Evolutionary conservation across 2,797 vertebrate species (phyloP).

Genomic region (Lagocephalus sceleratus): DNA sequence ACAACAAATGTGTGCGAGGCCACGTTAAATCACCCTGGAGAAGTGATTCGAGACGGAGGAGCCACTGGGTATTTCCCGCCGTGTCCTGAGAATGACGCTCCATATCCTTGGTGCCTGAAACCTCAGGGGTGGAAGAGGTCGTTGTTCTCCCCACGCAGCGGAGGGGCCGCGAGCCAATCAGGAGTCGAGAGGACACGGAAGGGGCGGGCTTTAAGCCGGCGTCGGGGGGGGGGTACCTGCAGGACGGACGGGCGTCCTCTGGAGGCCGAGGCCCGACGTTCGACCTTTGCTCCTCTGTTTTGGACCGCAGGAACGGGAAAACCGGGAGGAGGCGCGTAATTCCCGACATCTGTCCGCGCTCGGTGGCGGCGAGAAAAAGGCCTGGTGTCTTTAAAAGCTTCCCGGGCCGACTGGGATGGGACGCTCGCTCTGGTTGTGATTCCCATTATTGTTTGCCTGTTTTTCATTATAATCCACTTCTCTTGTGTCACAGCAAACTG

Average conservation of each 20-base stretch:
- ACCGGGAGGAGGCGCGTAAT: too few relatives aligned
- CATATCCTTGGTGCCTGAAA: not conserved
- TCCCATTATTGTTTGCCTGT: constrained; percentile 4
- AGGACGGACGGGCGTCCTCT: too few relatives aligned
- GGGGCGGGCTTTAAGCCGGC: not conserved
- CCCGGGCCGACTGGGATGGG: constrained; percentile 15
- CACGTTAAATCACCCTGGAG: not conserved
- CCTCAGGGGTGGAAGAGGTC: constrained; percentile 1
- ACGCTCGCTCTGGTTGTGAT: constrained; percentile 8
- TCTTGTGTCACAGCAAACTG: constrained; percentile 39
- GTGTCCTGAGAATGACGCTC: not conserved
- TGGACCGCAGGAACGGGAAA: too few relatives aligned
- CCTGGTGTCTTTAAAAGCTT: constrained; percentile 29
- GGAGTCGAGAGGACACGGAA: constrained; percentile 2
- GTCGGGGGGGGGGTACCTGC: too few relatives aligned
- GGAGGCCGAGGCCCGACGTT: too few relatives aligned
- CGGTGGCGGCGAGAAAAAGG: constrained; percentile 5
- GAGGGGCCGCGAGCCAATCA: not conserved
- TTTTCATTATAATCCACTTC: constrained; percentile 8
- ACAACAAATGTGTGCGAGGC: not conserved
- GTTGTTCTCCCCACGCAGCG: not conserved
- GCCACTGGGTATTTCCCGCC: not conserved
- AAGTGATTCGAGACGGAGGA: not conserved
- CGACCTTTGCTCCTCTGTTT: too few relatives aligned
- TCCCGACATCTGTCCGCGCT: too few relatives aligned